These are phyloP conservation scores for Mareca penelope DNA, from an alignment of 2,797 vertebrate species.

Conservation along the genomic window DNA sequence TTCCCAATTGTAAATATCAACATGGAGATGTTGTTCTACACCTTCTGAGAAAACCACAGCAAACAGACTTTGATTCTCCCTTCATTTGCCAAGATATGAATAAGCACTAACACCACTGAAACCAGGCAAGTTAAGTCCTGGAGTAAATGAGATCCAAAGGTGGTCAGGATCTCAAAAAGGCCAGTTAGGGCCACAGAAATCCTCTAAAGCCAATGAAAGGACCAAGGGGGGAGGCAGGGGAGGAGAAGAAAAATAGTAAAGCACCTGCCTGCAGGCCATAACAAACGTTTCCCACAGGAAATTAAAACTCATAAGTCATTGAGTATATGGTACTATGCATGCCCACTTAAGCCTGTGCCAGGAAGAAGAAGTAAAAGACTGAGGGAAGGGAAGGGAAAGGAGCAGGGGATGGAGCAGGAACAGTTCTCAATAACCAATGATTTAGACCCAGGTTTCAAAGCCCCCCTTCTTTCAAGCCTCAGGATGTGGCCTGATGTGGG, in stretches of 20 bases:
- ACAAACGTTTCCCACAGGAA: conserved; percentile 57
- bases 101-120: not conserved
- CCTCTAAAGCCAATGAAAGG: not conserved
- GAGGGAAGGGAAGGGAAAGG: not conserved
- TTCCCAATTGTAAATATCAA: not conserved
- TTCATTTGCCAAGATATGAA: not conserved
- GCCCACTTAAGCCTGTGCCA: conserved; percentile 51
- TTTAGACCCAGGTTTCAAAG: conserved; percentile 8
- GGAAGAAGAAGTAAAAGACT: conserved; percentile 36
- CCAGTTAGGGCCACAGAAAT: conserved; percentile 8
- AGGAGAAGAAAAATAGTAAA: conserved; percentile 10
- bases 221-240: not conserved
- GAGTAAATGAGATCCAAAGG: conserved; percentile 1
- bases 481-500: not conserved
- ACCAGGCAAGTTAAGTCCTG: not conserved
- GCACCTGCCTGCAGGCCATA: conserved; percentile 38
- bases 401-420: conserved; percentile 17
- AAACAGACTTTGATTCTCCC: not conserved
- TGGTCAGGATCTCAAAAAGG: not conserved
- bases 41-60: not conserved
- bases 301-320: conserved; percentile 51
- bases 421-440: not conserved
- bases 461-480: not conserved
- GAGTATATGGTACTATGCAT: not conserved
- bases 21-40: not conserved